phyloP scores from a whole-genome alignment of 2,113 vertebrate genomes.

The Regulus satrapa region DNA sequence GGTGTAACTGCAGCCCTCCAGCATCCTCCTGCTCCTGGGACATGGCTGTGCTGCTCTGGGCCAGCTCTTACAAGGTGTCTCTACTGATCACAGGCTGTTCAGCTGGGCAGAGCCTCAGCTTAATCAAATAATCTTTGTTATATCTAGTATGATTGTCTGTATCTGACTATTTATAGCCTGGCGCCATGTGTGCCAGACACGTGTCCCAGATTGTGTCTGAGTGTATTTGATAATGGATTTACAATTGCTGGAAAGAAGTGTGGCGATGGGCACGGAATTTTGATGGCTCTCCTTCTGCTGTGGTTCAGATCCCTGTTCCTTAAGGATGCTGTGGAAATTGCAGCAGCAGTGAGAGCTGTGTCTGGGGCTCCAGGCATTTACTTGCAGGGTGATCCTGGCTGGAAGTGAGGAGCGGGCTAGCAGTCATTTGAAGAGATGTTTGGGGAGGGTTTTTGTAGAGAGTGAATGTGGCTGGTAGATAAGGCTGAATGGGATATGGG shows the following conservation, averaged over 20 bases:
- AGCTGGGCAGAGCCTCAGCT: not conserved
- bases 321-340: not conserved
- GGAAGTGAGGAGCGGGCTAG: not conserved
- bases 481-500: not conserved
- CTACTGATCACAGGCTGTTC: not conserved
- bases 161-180: conserved; percentile 23
- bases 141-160: not conserved
- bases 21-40: not conserved
- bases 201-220: not conserved
- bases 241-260: not conserved
- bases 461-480: not conserved
- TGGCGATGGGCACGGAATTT: not conserved
- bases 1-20: not conserved
- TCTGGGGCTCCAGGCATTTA: not conserved
- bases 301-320: not conserved
- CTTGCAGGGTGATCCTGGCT: not conserved
- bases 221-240: conserved; percentile 21
- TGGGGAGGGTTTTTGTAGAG: not conserved
- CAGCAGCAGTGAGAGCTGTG: not conserved
- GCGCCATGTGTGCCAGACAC: not conserved
- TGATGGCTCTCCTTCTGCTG: not conserved
- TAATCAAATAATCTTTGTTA: not conserved
- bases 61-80: not conserved
- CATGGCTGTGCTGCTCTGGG: not conserved
- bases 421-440: not conserved